These are phyloP conservation scores for Drosophila suboccidentalis DNA, from an alignment of 2,888 invertebrate genomes.

Conservation along the genomic window DNA sequence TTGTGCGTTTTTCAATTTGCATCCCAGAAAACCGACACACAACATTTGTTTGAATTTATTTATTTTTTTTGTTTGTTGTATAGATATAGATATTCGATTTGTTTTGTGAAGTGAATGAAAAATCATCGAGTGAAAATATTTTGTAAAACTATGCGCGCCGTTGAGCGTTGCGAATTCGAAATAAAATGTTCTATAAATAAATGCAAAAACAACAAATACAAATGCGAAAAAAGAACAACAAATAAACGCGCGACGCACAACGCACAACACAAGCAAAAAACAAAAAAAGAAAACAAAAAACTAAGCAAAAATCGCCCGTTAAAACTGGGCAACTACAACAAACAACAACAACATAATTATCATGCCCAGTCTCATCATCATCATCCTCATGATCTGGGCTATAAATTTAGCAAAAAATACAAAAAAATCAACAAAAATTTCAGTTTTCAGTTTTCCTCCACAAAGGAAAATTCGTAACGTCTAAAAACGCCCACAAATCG, in stretches of 20 bases:
- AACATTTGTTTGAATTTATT: constrained; percentile 5
- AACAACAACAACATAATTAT: constrained; percentile 21
- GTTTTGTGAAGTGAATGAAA: constrained; percentile 54
- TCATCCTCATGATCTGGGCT: constrained; percentile 52
- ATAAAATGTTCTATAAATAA: constrained; percentile 75
- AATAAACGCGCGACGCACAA: constrained; percentile 40
- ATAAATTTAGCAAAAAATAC: constrained; percentile 69
- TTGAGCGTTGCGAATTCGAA: constrained; percentile 74
- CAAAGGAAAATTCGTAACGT: constrained; percentile 20
- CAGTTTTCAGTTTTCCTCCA: constrained; percentile 9
- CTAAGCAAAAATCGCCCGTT: constrained; percentile 18
- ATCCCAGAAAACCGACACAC: constrained; percentile 1
- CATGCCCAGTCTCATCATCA: constrained; percentile 13
- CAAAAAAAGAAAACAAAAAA: constrained; percentile 26
- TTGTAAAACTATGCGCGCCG: constrained; percentile 67
- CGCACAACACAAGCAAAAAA: constrained; percentile 17
- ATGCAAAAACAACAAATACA: constrained; percentile 63
- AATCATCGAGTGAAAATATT: constrained; percentile 48
- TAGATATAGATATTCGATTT: constrained; percentile 15
- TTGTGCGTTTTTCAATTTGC: constrained; percentile 9
- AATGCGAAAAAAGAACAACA: constrained; percentile 49
- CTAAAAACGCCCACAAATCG: constrained; percentile 43
- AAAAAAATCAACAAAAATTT: constrained; percentile 22
- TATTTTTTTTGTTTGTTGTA: neutral
- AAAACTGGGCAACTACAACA: constrained; percentile 41